Evolutionary conservation across 2,797 vertebrate species (phyloP).

Genomic region (Onychomys arenicola): DNA sequence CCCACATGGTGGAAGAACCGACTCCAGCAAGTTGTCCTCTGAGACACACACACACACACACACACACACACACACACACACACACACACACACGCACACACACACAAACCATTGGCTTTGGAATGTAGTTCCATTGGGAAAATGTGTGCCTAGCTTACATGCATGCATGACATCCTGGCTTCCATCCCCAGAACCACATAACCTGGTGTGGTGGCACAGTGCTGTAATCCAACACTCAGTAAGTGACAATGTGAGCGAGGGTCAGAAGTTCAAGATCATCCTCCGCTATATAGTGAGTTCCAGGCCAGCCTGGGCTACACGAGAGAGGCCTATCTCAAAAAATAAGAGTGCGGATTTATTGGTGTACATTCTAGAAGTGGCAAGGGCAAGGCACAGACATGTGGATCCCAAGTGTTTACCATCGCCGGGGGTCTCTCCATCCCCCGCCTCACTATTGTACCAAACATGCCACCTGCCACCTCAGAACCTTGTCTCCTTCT

Average conservation of each 20-base stretch:
- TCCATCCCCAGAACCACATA: neutral
- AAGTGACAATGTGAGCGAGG: too few species aligned
- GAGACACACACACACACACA: neutral
- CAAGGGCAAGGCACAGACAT: neutral
- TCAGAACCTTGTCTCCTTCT: neutral
- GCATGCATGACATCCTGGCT: neutral
- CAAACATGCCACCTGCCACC: neutral
- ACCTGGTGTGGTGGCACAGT: too few species aligned
- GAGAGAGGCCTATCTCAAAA: neutral
- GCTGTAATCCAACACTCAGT: neutral
- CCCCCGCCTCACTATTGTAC: neutral
- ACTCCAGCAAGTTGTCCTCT: neutral
- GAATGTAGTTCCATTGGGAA: neutral
- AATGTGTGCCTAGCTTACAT: neutral
- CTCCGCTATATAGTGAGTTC: neutral
- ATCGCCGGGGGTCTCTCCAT: neutral
- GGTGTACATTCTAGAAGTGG: neutral
- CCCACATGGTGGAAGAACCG: neutral
- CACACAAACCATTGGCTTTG: too few species aligned
- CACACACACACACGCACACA: too few species aligned
- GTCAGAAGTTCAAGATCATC: neutral
- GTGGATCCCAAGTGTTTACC: neutral
- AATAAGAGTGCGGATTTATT: neutral
- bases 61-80: too few species aligned
- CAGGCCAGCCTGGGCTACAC: neutral